These are phyloP conservation scores for Trachythela sp. DNA, from an alignment of 64 coral and sea anemone species.

Conservation along the genomic window DNA sequence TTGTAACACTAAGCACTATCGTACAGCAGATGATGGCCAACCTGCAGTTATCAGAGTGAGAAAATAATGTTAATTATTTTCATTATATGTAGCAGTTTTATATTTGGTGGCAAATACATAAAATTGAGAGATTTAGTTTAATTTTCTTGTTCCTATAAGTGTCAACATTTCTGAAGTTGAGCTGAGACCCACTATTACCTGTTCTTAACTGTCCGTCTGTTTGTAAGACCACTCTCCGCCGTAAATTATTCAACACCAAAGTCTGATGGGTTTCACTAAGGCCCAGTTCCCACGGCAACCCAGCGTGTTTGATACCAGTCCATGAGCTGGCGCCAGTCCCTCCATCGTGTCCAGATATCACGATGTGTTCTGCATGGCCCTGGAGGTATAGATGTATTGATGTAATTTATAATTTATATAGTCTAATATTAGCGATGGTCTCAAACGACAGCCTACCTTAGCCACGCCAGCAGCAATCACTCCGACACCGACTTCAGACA, in stretches of 20 bases:
- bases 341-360: slow-evolving; percentile 90
- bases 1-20: no score
- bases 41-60: no score
- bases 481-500: slow-evolving; percentile 92
- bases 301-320: slow-evolving; percentile 95
- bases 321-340: slow-evolving; percentile 94
- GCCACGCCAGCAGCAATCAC: slow-evolving; percentile 91
- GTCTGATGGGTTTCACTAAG: slow-evolving; percentile 88
- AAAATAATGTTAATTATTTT: no score
- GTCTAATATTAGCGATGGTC: no score
- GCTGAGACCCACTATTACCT: neutral
- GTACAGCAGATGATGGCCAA: no score
- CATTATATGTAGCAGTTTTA: no score
- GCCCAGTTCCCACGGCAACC: slow-evolving; percentile 98
- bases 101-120: no score
- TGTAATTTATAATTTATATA: neutral
- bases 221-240: slow-evolving; percentile 73
- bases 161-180: no score
- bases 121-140: no score
- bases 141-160: no score
- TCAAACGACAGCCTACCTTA: slow-evolving; percentile 75
- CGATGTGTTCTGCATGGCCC: slow-evolving; percentile 92
- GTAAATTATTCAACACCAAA: slow-evolving; percentile 77
- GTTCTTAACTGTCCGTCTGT: slow-evolving; percentile 92
- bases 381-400: neutral